Percentiles rank a stretch among this genome's conserved stretches.
Evolutionary conservation across 1,140 invertebrate species (phyloP).

Genomic region (Mizuhopecten yessoensis): DNA sequence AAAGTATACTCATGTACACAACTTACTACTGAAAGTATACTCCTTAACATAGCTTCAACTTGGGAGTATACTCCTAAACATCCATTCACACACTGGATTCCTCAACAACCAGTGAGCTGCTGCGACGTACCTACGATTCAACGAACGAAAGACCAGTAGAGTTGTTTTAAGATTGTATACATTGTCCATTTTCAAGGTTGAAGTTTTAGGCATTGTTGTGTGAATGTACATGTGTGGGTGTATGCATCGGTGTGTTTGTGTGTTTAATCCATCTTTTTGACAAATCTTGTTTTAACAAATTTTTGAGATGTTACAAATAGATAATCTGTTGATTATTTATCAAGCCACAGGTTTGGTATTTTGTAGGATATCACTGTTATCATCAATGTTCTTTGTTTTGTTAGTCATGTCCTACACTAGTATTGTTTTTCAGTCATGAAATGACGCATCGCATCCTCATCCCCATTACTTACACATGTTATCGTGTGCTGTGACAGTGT

Average conservation of each 20-base stretch:
- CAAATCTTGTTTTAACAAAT: neutral
- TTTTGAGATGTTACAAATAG: too few relatives aligned
- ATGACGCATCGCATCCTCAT: neutral
- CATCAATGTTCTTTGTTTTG: neutral
- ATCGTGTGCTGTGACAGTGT: neutral
- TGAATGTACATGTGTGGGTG: neutral
- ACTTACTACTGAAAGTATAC: neutral
- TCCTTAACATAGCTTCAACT: too few relatives aligned
- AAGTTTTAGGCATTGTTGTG: neutral
- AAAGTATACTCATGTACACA: neutral
- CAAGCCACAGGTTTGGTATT: too few relatives aligned
- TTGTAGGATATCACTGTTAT: neutral
- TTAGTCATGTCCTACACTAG: neutral
- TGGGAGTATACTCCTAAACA: neutral
- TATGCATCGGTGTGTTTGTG: too few relatives aligned
- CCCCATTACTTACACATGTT: neutral
- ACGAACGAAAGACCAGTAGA: neutral
- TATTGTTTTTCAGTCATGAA: neutral
- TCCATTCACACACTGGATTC: neutral
- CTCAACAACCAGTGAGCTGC: neutral
- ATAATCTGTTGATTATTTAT: too few relatives aligned
- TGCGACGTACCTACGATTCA: neutral
- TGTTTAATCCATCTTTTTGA: neutral
- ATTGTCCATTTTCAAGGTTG: neutral
- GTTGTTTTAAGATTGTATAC: neutral